Percentiles rank a stretch among this genome's conserved stretches.
Conservation (phyloP, 2,888 invertebrate species). For the Ophion ellenae region DNA sequence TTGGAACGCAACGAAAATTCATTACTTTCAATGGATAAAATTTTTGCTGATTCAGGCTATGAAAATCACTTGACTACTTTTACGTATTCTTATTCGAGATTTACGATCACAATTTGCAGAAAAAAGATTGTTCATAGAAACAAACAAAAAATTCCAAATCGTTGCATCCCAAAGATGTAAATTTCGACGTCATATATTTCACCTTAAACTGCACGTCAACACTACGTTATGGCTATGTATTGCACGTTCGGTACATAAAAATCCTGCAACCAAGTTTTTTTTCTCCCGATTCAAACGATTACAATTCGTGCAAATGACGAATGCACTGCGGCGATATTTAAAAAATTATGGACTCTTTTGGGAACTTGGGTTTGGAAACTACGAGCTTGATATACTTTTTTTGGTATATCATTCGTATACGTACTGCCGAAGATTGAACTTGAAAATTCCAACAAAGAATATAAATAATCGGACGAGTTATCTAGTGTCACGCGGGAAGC, state of each 20-base stretch:
- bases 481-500: neutral
- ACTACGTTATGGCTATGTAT: neutral
- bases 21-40: too few species aligned
- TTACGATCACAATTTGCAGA: too few species aligned
- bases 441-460: neutral
- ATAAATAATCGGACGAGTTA: neutral
- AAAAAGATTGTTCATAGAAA: too few species aligned
- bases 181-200: neutral
- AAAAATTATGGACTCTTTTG: too few species aligned
- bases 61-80: too few species aligned
- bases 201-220: neutral
- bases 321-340: too few species aligned
- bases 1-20: too few species aligned
- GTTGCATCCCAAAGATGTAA: too few species aligned
- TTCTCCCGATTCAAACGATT: neutral
- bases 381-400: neutral
- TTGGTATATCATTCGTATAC: neutral
- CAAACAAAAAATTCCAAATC: too few species aligned
- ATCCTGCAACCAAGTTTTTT: neutral
- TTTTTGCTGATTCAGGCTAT: too few species aligned
- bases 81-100: too few species aligned
- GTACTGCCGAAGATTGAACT: neutral
- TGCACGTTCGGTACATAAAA: neutral
- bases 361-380: too few species aligned
- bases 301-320: neutral